Percentiles rank a stretch among this genome's conserved stretches.
These are phyloP conservation scores for Acleris cristana DNA, from an alignment of 2,888 invertebrate genomes.

Conservation along the genomic window DNA sequence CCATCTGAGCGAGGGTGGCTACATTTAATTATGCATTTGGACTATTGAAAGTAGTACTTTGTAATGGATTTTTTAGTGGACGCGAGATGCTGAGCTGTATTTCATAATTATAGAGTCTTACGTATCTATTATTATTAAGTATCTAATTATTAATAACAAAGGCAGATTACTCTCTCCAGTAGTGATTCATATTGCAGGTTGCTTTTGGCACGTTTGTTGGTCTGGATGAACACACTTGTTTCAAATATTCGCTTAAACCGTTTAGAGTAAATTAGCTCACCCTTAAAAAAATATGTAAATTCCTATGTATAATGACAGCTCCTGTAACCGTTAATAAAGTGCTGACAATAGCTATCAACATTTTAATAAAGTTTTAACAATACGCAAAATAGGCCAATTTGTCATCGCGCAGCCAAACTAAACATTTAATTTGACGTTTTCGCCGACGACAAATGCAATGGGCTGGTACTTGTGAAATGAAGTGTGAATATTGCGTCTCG, in stretches of 20 bases:
- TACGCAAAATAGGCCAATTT: slow-evolving; percentile 53
- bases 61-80: slow-evolving; percentile 70
- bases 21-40: slow-evolving; percentile 78
- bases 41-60: slow-evolving; percentile 71
- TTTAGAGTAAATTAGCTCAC: too few species aligned
- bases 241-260: too few species aligned
- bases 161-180: too few species aligned
- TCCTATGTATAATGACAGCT: too few species aligned
- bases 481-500: slow-evolving; percentile 82
- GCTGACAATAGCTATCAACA: slow-evolving; percentile 3
- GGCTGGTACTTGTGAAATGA: slow-evolving; percentile 77
- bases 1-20: slow-evolving; percentile 50
- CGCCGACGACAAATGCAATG: slow-evolving; percentile 70
- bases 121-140: neutral
- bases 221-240: too few species aligned
- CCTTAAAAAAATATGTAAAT: too few species aligned
- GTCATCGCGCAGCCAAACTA: slow-evolving; percentile 43
- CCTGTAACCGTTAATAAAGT: too few species aligned
- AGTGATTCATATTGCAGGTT: too few species aligned
- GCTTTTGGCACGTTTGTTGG: too few species aligned
- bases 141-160: too few species aligned
- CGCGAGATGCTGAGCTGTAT: slow-evolving; percentile 50
- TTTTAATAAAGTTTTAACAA: slow-evolving; percentile 20
- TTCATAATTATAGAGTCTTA: neutral
- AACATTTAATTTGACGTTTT: slow-evolving; percentile 62